Percentiles rank a stretch among this genome's conserved stretches.
phyloP scores from a whole-genome alignment of 1,140 invertebrate species.

The Ectropis grisescens region DNA sequence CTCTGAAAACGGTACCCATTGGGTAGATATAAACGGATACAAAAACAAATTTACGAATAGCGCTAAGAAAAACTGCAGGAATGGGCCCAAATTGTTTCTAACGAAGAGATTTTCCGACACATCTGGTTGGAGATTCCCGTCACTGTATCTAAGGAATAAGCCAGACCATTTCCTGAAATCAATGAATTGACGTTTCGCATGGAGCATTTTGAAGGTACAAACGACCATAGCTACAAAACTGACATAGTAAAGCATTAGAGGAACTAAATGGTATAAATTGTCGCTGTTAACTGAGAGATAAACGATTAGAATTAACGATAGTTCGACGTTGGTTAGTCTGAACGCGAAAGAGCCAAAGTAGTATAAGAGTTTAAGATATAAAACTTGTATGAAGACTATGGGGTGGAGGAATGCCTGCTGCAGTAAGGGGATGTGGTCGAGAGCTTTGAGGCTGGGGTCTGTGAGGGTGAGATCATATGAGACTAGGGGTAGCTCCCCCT shows the following conservation, averaged over 20 bases:
- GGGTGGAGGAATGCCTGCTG: slow-evolving; percentile 81
- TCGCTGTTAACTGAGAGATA: slow-evolving; percentile 78
- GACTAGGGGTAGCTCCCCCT: slow-evolving; percentile 82
- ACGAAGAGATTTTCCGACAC: slow-evolving; percentile 86
- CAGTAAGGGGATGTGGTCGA: slow-evolving; percentile 78
- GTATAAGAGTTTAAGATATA: slow-evolving; percentile 78
- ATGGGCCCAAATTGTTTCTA: slow-evolving; percentile 85
- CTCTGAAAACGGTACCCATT: slow-evolving; percentile 87
- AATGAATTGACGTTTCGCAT: slow-evolving; percentile 78
- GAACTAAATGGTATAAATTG: slow-evolving; percentile 76
- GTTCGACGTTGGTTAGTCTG: slow-evolving; percentile 73
- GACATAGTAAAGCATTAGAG: slow-evolving; percentile 78
- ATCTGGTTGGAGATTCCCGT: slow-evolving; percentile 78
- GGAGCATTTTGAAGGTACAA: slow-evolving; percentile 84
- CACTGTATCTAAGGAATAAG: slow-evolving; percentile 79
- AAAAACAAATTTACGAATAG: slow-evolving; percentile 81
- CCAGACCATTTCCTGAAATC: slow-evolving; percentile 86
- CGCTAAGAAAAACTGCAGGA: slow-evolving; percentile 82
- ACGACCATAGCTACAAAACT: slow-evolving; percentile 82
- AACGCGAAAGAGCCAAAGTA: slow-evolving; percentile 71
- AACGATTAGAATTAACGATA: slow-evolving; percentile 75
- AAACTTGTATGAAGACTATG: slow-evolving; percentile 75
- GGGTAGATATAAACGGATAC: slow-evolving; percentile 81
- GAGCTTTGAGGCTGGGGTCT: slow-evolving; percentile 72
- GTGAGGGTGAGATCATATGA: slow-evolving; percentile 80